Evolutionary conservation across 2,888 invertebrate genomes (phyloP).

Genomic region (Calliopum simillimum): DNA sequence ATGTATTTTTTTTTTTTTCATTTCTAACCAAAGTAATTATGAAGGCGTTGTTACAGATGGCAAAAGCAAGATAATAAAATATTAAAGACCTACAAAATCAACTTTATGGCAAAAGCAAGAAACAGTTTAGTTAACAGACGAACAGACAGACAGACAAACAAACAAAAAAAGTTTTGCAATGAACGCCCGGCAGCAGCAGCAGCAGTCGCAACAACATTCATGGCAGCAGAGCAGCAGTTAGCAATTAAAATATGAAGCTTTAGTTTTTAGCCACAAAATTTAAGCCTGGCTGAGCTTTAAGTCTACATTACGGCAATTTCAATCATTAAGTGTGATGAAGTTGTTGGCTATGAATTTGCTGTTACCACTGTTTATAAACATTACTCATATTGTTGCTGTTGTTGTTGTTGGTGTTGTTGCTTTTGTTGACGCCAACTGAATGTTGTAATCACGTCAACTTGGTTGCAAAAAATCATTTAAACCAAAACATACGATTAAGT

Average conservation of each 20-base stretch:
- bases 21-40: neutral
- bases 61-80: conserved; percentile 11
- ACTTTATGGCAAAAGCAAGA: neutral
- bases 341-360: neutral
- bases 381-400: conserved; percentile 6
- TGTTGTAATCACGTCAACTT: conserved; percentile 27
- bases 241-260: conserved; percentile 1
- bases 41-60: conserved; percentile 20
- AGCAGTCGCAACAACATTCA: neutral
- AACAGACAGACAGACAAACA: neutral
- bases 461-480: conserved; percentile 25
- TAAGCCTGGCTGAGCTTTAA: conserved; percentile 18
- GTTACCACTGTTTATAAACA: neutral
- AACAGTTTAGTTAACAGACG: neutral
- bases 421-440: no score
- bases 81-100: conserved; percentile 2
- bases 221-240: neutral
- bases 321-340: neutral
- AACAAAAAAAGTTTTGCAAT: conserved; percentile 4
- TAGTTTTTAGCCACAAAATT: conserved; percentile 18
- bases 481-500: neutral
- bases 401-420: conserved; percentile 11
- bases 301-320: no score
- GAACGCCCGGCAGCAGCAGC: conserved; percentile 10
- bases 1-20: conserved; percentile 1